phyloP scores from a whole-genome alignment of 2,888 invertebrate genomes.

The Psylliodes chrysocephalus region DNA sequence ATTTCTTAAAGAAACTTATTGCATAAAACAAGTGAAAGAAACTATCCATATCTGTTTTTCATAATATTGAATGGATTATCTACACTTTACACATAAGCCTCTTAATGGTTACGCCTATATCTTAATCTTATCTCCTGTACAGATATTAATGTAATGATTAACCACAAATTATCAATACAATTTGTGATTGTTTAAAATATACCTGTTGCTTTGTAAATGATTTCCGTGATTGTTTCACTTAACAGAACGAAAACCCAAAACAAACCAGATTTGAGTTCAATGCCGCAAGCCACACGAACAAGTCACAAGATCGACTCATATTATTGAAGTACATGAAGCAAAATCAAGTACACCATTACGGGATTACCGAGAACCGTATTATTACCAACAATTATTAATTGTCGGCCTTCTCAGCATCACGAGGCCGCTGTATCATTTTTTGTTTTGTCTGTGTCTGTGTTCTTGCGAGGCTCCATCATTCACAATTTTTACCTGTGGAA shows the following conservation, averaged over 20 bases:
- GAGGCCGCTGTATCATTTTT: background rate
- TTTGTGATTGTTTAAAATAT: no score
- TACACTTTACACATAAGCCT: no score
- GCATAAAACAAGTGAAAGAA: no score
- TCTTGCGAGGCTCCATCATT: background rate
- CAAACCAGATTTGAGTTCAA: background rate
- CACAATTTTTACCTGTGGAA: background rate
- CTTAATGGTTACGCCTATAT: no score
- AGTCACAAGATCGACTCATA: constrained; percentile 1
- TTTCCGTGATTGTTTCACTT: background rate
- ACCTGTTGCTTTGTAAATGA: no score
- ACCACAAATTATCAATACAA: no score
- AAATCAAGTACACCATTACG: background rate
- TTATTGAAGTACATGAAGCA: background rate
- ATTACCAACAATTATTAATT: background rate
- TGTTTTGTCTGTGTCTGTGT: background rate
- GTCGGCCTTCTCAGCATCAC: constrained; percentile 1
- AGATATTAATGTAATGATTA: no score
- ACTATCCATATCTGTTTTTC: no score
- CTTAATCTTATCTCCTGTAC: no score
- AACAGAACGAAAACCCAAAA: background rate
- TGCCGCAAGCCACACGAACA: background rate
- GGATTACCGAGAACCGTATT: background rate
- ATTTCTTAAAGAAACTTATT: no score
- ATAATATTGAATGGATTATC: no score